These are phyloP conservation scores for Mythimna vitellina DNA, from an alignment of 2,888 invertebrate genomes.

Conservation along the genomic window DNA sequence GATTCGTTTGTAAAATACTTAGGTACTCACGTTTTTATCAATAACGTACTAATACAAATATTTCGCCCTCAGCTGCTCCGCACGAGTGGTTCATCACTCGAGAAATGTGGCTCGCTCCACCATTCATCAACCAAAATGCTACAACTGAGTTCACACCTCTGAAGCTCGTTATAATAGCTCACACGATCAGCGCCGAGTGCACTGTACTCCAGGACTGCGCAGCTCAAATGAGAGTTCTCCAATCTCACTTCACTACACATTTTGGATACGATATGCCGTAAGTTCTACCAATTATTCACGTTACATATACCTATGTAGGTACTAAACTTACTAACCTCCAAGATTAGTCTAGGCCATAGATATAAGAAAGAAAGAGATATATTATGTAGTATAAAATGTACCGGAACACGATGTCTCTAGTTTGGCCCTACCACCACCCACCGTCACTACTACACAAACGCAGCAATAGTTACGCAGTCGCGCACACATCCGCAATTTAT, in stretches of 20 bases:
- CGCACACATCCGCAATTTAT: no score
- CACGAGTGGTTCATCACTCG: constrained; percentile 83
- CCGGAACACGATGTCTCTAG: no score
- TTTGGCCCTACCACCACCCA: no score
- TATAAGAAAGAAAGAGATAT: no score
- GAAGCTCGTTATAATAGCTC: constrained; percentile 80
- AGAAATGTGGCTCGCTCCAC: constrained; percentile 80
- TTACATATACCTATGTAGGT: no score
- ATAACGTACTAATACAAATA: neutral
- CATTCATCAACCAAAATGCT: constrained; percentile 49
- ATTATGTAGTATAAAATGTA: no score
- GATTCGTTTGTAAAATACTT: neutral
- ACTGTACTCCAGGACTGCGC: constrained; percentile 76
- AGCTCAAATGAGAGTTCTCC: constrained; percentile 77
- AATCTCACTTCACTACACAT: constrained; percentile 68
- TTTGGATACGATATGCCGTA: constrained; percentile 65
- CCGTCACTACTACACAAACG: no score
- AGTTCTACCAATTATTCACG: constrained; percentile 34
- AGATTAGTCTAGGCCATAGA: no score
- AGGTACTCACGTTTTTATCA: neutral
- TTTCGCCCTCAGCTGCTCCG: constrained; percentile 70
- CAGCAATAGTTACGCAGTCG: no score
- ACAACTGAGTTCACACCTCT: constrained; percentile 73
- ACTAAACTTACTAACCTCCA: neutral
- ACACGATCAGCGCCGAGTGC: constrained; percentile 79